Conservation (phyloP, 2,888 invertebrate species). For the Aphidius colemani region DNA sequence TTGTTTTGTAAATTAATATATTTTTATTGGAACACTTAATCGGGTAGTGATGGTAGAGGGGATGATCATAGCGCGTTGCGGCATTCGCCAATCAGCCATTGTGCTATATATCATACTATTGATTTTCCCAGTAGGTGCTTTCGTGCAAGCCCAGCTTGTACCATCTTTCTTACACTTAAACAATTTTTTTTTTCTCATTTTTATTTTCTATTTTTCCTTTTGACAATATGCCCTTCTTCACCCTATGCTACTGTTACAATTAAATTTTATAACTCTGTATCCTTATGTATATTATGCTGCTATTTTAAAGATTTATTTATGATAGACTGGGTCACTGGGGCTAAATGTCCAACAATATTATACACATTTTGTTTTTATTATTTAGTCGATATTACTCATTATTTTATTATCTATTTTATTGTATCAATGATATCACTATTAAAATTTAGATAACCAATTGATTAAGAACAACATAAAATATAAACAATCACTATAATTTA, state of each 20-base stretch:
- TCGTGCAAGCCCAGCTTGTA: slow-evolving; percentile 22
- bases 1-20: no score
- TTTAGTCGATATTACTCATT: neutral
- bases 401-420: no score
- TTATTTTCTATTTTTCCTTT: slow-evolving; percentile 13
- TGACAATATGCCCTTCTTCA: slow-evolving; percentile 8
- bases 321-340: no score
- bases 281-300: no score
- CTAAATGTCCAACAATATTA: neutral
- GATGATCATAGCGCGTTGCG: slow-evolving; percentile 35
- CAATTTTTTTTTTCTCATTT: neutral
- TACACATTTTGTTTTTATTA: neutral
- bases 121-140: slow-evolving; percentile 40
- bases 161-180: slow-evolving; percentile 10
- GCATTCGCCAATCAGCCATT: slow-evolving; percentile 47
- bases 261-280: no score
- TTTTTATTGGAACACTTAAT: no score
- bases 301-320: no score
- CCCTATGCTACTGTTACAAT: no score
- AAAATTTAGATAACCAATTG: no score
- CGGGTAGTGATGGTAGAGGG: slow-evolving; percentile 16
- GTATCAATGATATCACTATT: no score
- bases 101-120: slow-evolving; percentile 46
- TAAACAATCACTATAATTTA: no score
- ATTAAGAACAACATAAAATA: no score